phyloP scores from a whole-genome alignment of 2,113 vertebrate genomes.

The Colaptes auratus region DNA sequence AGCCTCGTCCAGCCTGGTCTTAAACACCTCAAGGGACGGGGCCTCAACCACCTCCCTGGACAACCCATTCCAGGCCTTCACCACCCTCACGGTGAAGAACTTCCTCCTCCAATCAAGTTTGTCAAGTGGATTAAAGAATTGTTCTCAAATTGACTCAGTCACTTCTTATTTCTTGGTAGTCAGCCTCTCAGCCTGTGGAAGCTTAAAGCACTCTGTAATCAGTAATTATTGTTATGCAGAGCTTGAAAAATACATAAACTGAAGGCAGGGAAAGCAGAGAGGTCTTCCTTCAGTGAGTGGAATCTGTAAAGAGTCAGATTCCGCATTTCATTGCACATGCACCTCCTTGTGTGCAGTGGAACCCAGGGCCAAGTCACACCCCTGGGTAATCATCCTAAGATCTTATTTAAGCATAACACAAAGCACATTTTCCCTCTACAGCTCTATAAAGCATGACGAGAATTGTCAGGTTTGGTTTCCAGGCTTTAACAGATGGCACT shows the following conservation, averaged over 20 bases:
- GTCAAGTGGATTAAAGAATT: background rate
- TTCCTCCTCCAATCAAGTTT: background rate
- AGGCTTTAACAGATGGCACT: background rate
- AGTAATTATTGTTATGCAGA: background rate
- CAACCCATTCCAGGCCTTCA: too few relatives aligned
- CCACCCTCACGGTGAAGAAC: too few relatives aligned
- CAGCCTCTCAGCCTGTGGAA: background rate
- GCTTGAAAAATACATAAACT: background rate
- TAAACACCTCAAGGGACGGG: too few relatives aligned
- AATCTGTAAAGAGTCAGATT: background rate
- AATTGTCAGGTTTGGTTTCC: conserved; percentile 14
- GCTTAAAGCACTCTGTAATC: background rate
- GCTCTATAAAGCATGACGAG: background rate
- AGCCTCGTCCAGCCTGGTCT: too few relatives aligned
- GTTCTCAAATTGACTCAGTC: background rate
- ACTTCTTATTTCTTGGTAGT: background rate
- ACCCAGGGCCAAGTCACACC: background rate
- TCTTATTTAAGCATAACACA: conserved; percentile 4
- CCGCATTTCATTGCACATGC: conserved; percentile 21
- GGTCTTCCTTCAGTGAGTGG: background rate
- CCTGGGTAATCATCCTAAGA: background rate
- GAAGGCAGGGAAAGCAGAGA: background rate
- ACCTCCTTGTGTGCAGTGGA: background rate
- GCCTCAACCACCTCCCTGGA: too few relatives aligned
- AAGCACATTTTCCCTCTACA: conserved; percentile 4